These are phyloP conservation scores for Agrochola lychnidis DNA, from an alignment of 2,888 invertebrate species.

Conservation along the genomic window DNA sequence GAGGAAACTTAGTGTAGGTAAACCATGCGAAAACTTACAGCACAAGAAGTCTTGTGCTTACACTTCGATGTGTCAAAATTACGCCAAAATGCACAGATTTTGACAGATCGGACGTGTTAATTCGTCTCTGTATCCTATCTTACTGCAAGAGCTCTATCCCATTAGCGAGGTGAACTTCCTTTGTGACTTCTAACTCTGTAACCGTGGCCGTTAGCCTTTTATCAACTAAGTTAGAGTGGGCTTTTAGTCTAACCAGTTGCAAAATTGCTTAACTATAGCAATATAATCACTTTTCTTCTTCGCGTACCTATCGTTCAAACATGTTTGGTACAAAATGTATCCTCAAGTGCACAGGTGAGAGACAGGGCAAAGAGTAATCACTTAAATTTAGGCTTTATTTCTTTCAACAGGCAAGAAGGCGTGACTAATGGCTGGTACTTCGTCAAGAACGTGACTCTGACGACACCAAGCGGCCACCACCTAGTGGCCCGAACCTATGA, in stretches of 20 bases:
- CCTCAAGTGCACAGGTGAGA: background rate
- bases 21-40: background rate
- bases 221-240: background rate
- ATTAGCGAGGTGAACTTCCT: background rate
- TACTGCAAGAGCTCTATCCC: background rate
- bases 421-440: slow-evolving; percentile 91
- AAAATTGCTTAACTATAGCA: background rate
- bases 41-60: too few species aligned
- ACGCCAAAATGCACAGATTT: background rate
- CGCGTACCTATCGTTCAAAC: background rate
- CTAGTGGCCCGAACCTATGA: slow-evolving; percentile 91
- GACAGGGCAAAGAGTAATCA: too few species aligned
- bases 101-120: too few species aligned
- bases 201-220: background rate
- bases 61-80: too few species aligned
- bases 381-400: background rate
- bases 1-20: background rate
- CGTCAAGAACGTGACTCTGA: slow-evolving; percentile 90
- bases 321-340: background rate
- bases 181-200: background rate
- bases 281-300: background rate
- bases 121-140: background rate
- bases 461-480: slow-evolving; percentile 83
- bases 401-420: slow-evolving; percentile 91
- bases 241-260: background rate